phyloP scores from a whole-genome alignment of 2,888 invertebrate genomes.

The Rapana venosa region DNA sequence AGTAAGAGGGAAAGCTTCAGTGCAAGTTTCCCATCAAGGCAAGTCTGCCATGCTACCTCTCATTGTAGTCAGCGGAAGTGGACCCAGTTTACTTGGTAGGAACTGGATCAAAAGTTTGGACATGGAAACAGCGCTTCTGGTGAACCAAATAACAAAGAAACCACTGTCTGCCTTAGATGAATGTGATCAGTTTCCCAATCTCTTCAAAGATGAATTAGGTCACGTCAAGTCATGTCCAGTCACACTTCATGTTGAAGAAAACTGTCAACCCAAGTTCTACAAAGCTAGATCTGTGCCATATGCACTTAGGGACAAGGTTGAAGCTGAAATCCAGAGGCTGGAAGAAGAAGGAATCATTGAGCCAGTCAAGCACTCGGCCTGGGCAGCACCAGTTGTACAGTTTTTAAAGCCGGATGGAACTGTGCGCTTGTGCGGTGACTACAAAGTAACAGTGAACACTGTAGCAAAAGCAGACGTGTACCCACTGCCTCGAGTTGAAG shows the following conservation, averaged over 20 bases:
- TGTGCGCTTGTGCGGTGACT: slow-evolving; percentile 41
- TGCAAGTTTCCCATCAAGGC: slow-evolving; percentile 34
- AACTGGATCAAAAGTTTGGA: slow-evolving; percentile 38
- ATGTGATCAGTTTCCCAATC: slow-evolving; percentile 33
- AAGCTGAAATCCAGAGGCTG: slow-evolving; percentile 41
- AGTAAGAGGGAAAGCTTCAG: slow-evolving; percentile 1
- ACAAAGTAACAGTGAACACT: slow-evolving; percentile 35
- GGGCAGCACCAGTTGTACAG: slow-evolving; percentile 52
- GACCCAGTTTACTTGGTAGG: slow-evolving; percentile 42
- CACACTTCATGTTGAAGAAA: slow-evolving; percentile 34
- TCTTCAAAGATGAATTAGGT: slow-evolving; percentile 43
- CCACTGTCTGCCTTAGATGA: neutral
- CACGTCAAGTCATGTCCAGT: slow-evolving; percentile 14
- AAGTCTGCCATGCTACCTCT: slow-evolving; percentile 13
- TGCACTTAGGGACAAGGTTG: slow-evolving; percentile 45
- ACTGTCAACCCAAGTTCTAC: slow-evolving; percentile 23
- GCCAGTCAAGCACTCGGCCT: slow-evolving; percentile 50
- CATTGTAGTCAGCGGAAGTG: slow-evolving; percentile 41
- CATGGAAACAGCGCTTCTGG: slow-evolving; percentile 40
- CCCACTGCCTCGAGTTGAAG: slow-evolving; percentile 45
- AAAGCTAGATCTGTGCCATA: slow-evolving; percentile 48
- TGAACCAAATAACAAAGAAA: neutral
- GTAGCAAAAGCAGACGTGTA: slow-evolving; percentile 24
- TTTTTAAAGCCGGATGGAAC: slow-evolving; percentile 46
- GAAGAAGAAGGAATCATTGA: slow-evolving; percentile 47